These are phyloP conservation scores for Porites evermanni DNA, from an alignment of 92 coral and sea anemone genomes.

Conservation along the genomic window DNA sequence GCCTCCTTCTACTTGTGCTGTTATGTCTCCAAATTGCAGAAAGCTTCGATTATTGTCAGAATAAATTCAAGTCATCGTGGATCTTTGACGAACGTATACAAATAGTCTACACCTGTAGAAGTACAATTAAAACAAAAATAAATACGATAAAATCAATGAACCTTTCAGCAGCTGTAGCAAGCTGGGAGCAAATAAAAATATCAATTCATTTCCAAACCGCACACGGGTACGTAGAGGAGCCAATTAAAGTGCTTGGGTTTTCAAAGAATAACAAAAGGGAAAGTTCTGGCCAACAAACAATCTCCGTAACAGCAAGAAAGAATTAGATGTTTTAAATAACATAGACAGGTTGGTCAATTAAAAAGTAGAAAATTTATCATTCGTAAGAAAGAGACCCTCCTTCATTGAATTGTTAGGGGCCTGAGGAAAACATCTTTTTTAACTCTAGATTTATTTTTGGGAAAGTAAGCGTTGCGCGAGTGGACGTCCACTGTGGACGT, in stretches of 20 bases:
- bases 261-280: neutral
- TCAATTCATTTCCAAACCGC: neutral
- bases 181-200: neutral
- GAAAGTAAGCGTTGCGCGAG: too few relatives aligned
- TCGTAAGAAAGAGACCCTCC: too few relatives aligned
- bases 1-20: neutral
- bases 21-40: neutral
- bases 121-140: neutral
- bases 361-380: too few relatives aligned
- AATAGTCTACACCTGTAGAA: slow-evolving; percentile 33
- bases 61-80: slow-evolving; percentile 22
- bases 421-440: too few relatives aligned
- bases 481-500: too few relatives aligned
- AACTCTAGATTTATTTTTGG: too few relatives aligned
- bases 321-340: neutral
- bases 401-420: too few relatives aligned
- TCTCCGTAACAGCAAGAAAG: neutral
- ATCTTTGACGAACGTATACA: neutral
- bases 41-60: neutral
- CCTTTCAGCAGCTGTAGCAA: slow-evolving; percentile 25
- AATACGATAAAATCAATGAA: slow-evolving; percentile 38
- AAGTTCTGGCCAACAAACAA: slow-evolving; percentile 15
- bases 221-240: slow-evolving; percentile 3
- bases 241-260: slow-evolving; percentile 16
- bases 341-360: too few relatives aligned